Evolutionary conservation across 2,113 vertebrate genomes (phyloP), one percentile per base, ranked within the genome.

Genomic region (Channa maculata): DNA sequence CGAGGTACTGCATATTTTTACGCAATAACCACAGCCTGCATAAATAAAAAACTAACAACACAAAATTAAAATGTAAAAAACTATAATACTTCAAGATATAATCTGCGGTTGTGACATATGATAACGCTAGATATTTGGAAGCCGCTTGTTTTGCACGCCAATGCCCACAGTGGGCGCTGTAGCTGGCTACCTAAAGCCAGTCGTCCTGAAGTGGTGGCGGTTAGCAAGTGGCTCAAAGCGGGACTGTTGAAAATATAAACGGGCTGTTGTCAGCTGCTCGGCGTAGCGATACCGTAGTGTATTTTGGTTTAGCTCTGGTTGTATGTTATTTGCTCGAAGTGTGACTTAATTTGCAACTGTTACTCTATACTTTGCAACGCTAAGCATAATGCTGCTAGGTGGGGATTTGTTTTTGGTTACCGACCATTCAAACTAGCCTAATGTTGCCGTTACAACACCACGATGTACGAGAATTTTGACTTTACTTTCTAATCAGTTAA

Each of bases 161-260:
- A 34, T 8, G 6, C 6, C 80, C 33, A 12, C n/a, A 61, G 71
- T 12, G 69, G 80, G 76, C 82, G 65, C 74, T 84, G 61, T 61
- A 38, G 1, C 38, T 8, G 3, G 24, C 24, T 24, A 24, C 24
- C 24, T 24, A 24, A 24, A 24, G 24, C 24, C 24, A 41, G 38
- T 46, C 1, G 24, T 24, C 24, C 24, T 24, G 2, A 71, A 1
- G 4, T 2, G n/a, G 63, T 75, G 88, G 85, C 85, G 86, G 87
- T 68, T 79, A 75, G 50, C 45, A 77, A 58, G 10, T 48, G 8
- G 34, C 0, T 66, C 2, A 36, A 45, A 87, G 92, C 92, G 92
- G 89, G 89, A 90, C 79, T 7, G 74, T 91, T 88, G 67, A 91
- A 92, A 86, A 76, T 3, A 62, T 39, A 60, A 82, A 70, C 66